Evolutionary conservation across 35 echinoderm and acorn worm genomes (phyloP).

Genomic region (Heliocidaris tuberculata): DNA sequence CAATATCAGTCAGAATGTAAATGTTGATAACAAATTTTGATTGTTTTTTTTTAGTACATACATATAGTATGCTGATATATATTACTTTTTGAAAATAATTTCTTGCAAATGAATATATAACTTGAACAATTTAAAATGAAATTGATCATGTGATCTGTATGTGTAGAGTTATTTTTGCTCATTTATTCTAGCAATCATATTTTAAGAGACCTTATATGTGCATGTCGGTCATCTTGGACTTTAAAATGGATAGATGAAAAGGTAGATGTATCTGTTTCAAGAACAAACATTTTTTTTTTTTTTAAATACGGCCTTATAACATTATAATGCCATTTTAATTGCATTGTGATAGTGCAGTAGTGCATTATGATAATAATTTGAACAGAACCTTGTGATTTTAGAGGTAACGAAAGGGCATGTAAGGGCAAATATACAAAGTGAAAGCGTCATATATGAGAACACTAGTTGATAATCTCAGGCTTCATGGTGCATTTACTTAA

Average conservation of each 20-base stretch:
- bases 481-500: not conserved
- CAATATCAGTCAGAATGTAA: not conserved
- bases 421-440: not conserved
- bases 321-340: not conserved
- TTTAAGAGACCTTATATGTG: not conserved
- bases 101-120: too few relatives aligned
- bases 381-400: not conserved
- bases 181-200: not conserved
- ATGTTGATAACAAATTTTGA: not conserved
- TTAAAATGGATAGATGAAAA: too few relatives aligned
- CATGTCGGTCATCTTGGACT: not conserved
- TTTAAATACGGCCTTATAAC: not conserved
- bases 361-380: too few relatives aligned
- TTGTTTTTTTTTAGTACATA: not conserved
- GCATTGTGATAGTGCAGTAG: too few relatives aligned
- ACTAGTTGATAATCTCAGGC: not conserved
- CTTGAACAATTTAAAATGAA: not conserved
- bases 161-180: not conserved
- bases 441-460: not conserved
- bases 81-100: not conserved
- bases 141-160: not conserved
- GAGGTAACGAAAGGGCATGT: not conserved
- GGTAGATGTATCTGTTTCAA: not conserved
- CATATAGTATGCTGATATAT: not conserved
- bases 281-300: not conserved